Base-by-base conservation (phyloP, 2,888 invertebrate species). In the Xanthorhoe designata region DNA sequence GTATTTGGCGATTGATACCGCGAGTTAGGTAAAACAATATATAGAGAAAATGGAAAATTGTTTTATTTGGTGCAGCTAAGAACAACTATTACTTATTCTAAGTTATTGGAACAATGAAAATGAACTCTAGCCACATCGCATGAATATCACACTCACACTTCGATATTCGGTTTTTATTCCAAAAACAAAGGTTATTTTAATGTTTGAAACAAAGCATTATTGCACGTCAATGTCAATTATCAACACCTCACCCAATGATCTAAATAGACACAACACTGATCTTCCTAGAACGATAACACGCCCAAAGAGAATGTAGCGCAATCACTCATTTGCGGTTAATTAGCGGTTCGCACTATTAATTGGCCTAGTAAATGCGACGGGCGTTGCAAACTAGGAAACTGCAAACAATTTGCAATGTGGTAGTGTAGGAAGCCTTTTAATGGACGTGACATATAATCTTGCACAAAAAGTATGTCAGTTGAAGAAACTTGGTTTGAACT, bases 201-300 rank as follows among this genome's bases (percentile, higher is more conserved):
- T n/a, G n/a, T n/a, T 35, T 42, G 10, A 9, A 7, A 35, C 17
- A 15, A 32, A 53, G 53, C 24, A 42, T 51, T 51, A 53, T 53
- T 17, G 35, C 0, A 24, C 18, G 19, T 15, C 45, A 52, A 60
- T 42, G 18, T 35, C 49, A 64, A 49, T 53, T 19, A 29, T 50
- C 49, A 50, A 24, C 58, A 45, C 45, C 42, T 45, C 32, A 9
- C 13, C 18, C 29, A 45, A 52, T 52, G 9, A 56, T 56, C 47
- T 47, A 47, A 53, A 42, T 35, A 49, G 17, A 56, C 51, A 60
- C 45, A 50, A 35, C 50, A 45, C 50, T 51, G 51, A 56, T 61
- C 61, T 65, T 65, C 65, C 61, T 56, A 52, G n/a, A 56, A 45
- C 17, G 61, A 66, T 66, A 61, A 56, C 61, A 56, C 57, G 52